phyloP scores from a whole-genome alignment of 2,888 invertebrate species.

The Platycheirus albimanus region DNA sequence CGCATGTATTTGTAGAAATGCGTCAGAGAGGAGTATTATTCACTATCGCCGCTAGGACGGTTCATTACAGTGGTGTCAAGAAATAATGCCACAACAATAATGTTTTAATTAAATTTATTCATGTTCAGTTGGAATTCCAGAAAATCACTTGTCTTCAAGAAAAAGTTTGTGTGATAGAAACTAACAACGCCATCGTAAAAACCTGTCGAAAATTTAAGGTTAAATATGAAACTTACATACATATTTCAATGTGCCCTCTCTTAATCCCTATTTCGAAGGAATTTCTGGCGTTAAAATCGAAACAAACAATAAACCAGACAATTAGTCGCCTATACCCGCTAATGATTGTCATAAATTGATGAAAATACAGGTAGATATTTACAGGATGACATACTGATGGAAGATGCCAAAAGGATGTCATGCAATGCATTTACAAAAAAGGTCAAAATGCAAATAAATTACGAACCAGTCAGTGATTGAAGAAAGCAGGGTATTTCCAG shows the following conservation, averaged over 20 bases:
- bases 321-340: conserved; percentile 63
- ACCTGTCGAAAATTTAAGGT: too few species aligned
- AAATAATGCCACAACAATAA: neutral
- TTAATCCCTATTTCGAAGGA: conserved; percentile 17
- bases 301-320: conserved; percentile 60
- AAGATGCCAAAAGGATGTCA: too few species aligned
- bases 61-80: conserved; percentile 28
- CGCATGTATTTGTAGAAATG: conserved; percentile 40
- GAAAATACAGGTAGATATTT: conserved; percentile 7
- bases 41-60: neutral
- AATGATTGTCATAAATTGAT: conserved; percentile 55
- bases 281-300: conserved; percentile 10
- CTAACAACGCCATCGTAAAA: too few species aligned
- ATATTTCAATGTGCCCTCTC: neutral
- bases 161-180: too few species aligned
- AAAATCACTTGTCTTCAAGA: conserved; percentile 7
- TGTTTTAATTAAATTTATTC: conserved; percentile 22
- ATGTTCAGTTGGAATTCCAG: conserved; percentile 35
- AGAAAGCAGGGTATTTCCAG: conserved; percentile 57
- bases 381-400: neutral
- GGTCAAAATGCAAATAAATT: conserved; percentile 47
- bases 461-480: conserved; percentile 19
- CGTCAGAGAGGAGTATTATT: conserved; percentile 22
- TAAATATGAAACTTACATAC: too few species aligned
- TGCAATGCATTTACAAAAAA: neutral